Base-by-base conservation (phyloP, 2,113 vertebrate species). In the Pygoscelis adeliae region DNA sequence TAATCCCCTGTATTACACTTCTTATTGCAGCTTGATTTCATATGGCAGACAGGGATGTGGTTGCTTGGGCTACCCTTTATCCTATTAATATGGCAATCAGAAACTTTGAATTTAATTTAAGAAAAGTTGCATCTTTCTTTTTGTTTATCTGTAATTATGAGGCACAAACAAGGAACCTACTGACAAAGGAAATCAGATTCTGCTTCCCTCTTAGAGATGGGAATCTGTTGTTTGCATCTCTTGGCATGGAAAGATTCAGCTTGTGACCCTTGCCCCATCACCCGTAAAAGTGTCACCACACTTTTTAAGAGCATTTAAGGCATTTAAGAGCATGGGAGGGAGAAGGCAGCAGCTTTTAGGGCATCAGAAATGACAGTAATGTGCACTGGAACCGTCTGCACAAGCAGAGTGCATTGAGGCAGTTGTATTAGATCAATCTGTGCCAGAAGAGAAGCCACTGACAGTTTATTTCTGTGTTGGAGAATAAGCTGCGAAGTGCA, bases 291-390 rank as follows among this genome's bases (percentile, higher is more conserved):
- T 95, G 94, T 97, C 93, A 92, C 94, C 93, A 94, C 82, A 93
- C 23, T 91, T 97, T 94, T 95, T 90, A 93, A 97, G 96, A 97
- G 85, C 92, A 94, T 97, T 96, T 96, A 95, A 96, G 86, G 92
- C 91, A 93, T 97, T 96, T 97, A 94, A 95, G 87, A 96, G 95
- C 82, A 97, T 81, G 89, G 79, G 85, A 97, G 82, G 89, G 87
- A 89, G 82, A 88, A 97, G 76, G 49, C 61, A 96, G 93, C 87
- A 89, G 96, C 95, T 97, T 97, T 97, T 94, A 97, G 95, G 84
- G 76, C 95, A 96, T 94, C 96, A 95, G 84, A 95, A 93, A 94
- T 94, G 92, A 95, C 96, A 91, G 46, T 85, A 90, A 95, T 92
- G 90, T 92, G 87, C 79, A 65, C 79, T 81, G 79, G 93, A 93